Evolutionary conservation across 53 echinoderm and acorn worm genomes (phyloP).

Genomic region (Zoroaster sp.): DNA sequence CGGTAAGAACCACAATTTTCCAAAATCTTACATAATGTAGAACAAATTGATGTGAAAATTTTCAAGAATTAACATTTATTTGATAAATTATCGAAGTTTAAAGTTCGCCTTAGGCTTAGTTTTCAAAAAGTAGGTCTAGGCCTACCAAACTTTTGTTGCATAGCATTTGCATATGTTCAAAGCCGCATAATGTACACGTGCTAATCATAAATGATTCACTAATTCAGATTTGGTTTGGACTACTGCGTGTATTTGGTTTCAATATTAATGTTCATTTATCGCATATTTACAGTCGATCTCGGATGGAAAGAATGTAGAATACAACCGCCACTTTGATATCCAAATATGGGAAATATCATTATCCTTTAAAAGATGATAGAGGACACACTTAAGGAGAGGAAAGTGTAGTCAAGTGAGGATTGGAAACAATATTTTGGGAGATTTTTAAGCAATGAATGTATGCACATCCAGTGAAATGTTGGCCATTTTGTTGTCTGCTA

Average conservation of each 20-base stretch:
- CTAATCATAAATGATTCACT: no score
- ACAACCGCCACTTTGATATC: no score
- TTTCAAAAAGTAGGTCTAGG: not conserved
- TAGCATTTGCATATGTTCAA: not conserved
- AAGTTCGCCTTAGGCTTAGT: not conserved
- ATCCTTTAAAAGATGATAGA: no score
- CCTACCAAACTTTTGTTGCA: not conserved
- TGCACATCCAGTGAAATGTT: no score
- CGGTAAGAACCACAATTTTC: slow-evolving; percentile 14
- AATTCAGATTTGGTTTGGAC: not conserved
- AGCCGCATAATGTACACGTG: not conserved
- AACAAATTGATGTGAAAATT: not conserved
- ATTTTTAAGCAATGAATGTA: no score
- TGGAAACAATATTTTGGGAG: no score
- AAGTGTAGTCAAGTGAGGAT: no score
- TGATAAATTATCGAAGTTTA: not conserved
- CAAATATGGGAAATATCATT: no score
- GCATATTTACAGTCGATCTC: no score
- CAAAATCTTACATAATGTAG: not conserved
- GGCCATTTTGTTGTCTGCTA: no score
- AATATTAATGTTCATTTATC: not conserved
- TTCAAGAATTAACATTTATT: not conserved
- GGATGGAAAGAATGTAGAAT: no score
- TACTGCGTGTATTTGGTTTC: not conserved
- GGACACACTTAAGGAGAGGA: no score